Percentiles rank a stretch among this genome's conserved stretches.
phyloP scores from a whole-genome alignment of 2,797 vertebrate species.

The Vipera ursinii region DNA sequence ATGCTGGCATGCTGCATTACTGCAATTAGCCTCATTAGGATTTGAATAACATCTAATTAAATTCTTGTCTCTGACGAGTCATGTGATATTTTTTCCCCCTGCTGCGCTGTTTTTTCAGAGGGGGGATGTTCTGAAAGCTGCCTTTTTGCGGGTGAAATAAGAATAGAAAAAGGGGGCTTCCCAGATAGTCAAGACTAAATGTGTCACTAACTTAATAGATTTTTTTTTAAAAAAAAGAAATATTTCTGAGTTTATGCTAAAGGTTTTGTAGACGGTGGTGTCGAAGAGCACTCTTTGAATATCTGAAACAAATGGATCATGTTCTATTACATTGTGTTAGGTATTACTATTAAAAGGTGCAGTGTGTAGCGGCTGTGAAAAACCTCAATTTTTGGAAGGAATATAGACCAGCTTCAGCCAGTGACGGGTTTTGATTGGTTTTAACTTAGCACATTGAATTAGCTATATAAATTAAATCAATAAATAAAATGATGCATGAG shows the following conservation, averaged over 20 bases:
- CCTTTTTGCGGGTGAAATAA: slow-evolving; percentile 8
- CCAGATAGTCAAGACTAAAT: background rate
- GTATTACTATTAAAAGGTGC: background rate
- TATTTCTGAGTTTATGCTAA: background rate
- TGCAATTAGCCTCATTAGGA: slow-evolving; percentile 57
- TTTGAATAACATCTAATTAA: slow-evolving; percentile 65
- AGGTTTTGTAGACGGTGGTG: background rate
- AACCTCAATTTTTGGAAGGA: background rate
- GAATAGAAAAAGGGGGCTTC: background rate
- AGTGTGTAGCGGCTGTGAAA: background rate
- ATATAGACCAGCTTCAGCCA: background rate
- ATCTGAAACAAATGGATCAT: background rate
- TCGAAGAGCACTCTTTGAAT: background rate
- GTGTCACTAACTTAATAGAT: fast-evolving
- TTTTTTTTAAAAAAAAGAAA: background rate
- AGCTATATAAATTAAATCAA: background rate
- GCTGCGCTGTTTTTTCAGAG: slow-evolving; percentile 24
- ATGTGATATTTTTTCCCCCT: slow-evolving; percentile 48
- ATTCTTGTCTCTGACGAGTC: slow-evolving; percentile 48
- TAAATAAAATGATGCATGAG: background rate
- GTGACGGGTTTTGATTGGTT: background rate
- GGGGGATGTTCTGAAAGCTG: slow-evolving; percentile 41
- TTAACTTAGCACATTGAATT: background rate
- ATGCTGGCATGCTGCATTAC: slow-evolving; percentile 26
- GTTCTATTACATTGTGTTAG: background rate